A percentile compares a stretch with the other conserved stretches of the same genome.
Evolutionary conservation across 1,140 invertebrate species (phyloP).

Genomic region (Aphis gossypii): DNA sequence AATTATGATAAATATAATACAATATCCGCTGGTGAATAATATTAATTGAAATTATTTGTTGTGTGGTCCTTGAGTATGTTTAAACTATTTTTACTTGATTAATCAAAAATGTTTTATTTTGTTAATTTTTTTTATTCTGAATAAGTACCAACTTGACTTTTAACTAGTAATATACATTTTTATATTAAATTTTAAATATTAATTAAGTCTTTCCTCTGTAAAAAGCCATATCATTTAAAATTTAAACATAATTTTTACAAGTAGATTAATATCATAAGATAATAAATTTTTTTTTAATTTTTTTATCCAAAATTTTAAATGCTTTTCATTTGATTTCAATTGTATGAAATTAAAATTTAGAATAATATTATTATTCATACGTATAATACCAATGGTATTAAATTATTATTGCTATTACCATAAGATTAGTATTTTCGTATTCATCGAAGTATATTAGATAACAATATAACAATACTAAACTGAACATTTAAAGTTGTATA

Average conservation of each 20-base stretch:
- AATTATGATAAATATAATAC: neutral
- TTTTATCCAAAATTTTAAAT: neutral
- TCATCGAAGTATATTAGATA: neutral
- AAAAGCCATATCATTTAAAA: neutral
- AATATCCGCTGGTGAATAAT: neutral
- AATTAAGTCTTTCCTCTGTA: neutral
- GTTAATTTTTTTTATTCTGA: neutral
- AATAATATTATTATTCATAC: no score
- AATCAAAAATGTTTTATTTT: neutral
- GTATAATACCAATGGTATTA: neutral
- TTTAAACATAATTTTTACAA: neutral
- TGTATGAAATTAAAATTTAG: neutral
- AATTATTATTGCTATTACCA: neutral
- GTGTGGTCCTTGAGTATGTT: neutral
- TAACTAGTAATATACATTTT: neutral
- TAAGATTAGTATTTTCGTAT: neutral
- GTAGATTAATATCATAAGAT: no score
- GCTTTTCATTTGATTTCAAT: neutral
- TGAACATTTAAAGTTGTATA: conserved; percentile 4
- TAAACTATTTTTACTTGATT: neutral
- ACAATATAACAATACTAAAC: neutral
- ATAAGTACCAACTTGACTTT: neutral
- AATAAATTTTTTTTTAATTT: no score
- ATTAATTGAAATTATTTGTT: conserved; percentile 1
- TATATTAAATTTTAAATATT: neutral